These are phyloP conservation scores for Conchocele bisecta DNA, from an alignment of 2,888 invertebrate species.

Conservation along the genomic window DNA sequence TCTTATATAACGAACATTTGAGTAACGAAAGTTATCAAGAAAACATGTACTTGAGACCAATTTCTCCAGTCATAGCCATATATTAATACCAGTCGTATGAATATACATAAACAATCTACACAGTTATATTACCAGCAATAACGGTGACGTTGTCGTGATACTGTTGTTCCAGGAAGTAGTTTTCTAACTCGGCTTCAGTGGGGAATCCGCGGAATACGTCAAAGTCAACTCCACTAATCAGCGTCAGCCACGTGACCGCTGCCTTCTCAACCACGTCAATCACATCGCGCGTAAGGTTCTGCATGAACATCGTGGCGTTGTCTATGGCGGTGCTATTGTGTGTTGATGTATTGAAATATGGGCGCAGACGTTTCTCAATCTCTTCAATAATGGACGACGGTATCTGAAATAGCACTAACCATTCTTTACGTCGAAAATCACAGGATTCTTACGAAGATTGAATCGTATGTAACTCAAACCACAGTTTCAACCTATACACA, in stretches of 20 bases:
- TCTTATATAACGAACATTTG: neutral
- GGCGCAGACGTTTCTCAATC: too few species aligned
- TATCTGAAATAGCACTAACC: too few species aligned
- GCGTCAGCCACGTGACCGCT: constrained; percentile 82
- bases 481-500: too few species aligned
- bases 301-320: too few species aligned
- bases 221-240: constrained; percentile 81
- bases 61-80: neutral
- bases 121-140: constrained; percentile 83
- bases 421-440: too few species aligned
- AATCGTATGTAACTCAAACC: too few species aligned
- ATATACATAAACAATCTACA: too few species aligned
- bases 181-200: constrained; percentile 82
- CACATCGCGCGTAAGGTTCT: too few species aligned
- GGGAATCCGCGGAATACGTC: constrained; percentile 83
- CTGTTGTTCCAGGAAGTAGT: constrained; percentile 82
- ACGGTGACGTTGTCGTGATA: constrained; percentile 83
- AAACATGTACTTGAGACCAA: neutral
- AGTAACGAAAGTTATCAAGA: neutral
- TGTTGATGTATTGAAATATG: too few species aligned
- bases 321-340: too few species aligned
- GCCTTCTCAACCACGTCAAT: constrained; percentile 81
- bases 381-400: too few species aligned
- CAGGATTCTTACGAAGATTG: too few species aligned
- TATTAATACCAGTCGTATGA: neutral